Base-by-base conservation (phyloP, 2,888 invertebrate genomes). In the Phlogophora meticulosa region DNA sequence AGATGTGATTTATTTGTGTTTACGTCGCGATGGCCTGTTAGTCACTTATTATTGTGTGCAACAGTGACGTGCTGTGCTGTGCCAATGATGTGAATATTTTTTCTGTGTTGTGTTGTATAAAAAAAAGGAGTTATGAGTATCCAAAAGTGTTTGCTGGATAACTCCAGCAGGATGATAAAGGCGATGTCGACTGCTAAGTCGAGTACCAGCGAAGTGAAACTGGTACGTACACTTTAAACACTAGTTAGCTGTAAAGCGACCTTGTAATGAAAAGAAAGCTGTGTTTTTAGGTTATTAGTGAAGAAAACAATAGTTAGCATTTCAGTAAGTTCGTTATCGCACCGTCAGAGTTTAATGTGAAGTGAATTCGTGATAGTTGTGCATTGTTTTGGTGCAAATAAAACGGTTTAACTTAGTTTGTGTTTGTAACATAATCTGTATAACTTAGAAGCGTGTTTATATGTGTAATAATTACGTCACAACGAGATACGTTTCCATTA, bases 101-200 rank as follows among this genome's bases (percentile, higher is more conserved):
- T 88, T 88, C 90, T 89, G 87, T 87, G 84, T 78, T 84, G 85
- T 87, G 86, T 85, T 78, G 67, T 61, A 81, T 86, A 89, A 89
- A 81, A 69, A 46, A 89, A 88, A 88, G 86, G 86, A 92, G 92
- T 85, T 83, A 95, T 95, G 95, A 95, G 95, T 91, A 94, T 95
- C 85, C 95, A 95, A 88, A 95, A 95, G 93, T 95, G 95, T 82
- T 92, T 95, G 68, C 88, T 95, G 92, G 95, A 95, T 91, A 95
- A 95, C 88, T 95, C 95, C 89, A 95, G 94, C 83, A 91, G 94
- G 89, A 95, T 95, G 94, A 95, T 95, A 70, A 95, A 95, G 90
- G 95, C 95, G 67, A 95, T 95, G 95, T 95, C 95, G 15, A 95
- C 91, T 24, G 92, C 94, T 17, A 95, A 95, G 82, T 93, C 95